Conservation (phyloP, 2,113 vertebrate species). For the Burhinus oedicnemus region DNA sequence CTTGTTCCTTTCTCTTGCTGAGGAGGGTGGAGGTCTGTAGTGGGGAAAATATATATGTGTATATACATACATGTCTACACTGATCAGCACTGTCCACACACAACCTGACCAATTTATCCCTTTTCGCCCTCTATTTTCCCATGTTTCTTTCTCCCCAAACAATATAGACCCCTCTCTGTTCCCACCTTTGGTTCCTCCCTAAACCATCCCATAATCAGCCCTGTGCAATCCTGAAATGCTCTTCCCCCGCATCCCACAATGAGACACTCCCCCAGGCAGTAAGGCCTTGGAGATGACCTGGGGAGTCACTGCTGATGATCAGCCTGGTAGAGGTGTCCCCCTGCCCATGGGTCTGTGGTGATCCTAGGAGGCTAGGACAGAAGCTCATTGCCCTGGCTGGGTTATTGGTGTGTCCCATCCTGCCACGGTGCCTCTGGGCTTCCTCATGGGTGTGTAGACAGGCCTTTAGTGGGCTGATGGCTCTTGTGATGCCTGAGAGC, state of each 20-base stretch:
- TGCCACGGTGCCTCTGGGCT: fast-evolving
- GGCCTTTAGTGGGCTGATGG: neutral
- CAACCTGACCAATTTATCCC: too few relatives aligned
- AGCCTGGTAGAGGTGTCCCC: fast-evolving
- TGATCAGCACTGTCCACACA: neutral
- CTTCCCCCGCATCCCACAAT: neutral
- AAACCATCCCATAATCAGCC: neutral
- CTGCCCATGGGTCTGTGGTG: fast-evolving
- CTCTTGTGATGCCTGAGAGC: neutral
- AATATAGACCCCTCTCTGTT: neutral
- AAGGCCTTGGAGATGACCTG: neutral
- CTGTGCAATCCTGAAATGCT: neutral
- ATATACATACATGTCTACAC: neutral
- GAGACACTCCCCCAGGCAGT: too few relatives aligned
- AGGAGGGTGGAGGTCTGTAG: neutral
- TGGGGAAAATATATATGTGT: fast-evolving
- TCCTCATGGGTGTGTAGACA: fast-evolving
- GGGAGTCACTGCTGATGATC: fast-evolving
- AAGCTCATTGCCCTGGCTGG: neutral
- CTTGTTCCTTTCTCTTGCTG: neutral
- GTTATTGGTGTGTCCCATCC: fast-evolving
- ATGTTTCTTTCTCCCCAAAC: neutral
- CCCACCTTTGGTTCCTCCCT: neutral
- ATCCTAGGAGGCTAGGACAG: neutral
- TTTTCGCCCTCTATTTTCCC: neutral